Percentiles rank a stretch among this genome's conserved stretches.
Conservation (phyloP, 2,797 vertebrate species). For the Taenioides sp. region DNA sequence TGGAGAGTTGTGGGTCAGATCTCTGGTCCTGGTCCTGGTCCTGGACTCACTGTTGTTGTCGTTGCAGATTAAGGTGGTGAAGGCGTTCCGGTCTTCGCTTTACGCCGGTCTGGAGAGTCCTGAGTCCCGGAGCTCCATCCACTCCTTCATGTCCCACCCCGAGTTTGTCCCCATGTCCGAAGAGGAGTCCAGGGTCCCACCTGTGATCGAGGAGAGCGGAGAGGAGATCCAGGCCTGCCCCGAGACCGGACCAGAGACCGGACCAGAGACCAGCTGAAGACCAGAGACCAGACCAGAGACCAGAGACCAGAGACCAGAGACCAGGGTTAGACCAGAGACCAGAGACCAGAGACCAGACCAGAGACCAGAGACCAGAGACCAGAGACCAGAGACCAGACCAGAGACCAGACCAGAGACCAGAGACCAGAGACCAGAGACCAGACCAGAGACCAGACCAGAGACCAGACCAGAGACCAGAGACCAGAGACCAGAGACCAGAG, state of each 20-base stretch:
- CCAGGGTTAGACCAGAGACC: slow-evolving; percentile 32
- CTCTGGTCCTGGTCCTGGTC: too few relatives aligned
- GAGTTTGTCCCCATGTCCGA: slow-evolving; percentile 87
- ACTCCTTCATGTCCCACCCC: slow-evolving; percentile 95
- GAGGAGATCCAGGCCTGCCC: slow-evolving; percentile 54
- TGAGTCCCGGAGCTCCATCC: slow-evolving; percentile 90
- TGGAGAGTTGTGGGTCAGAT: too few relatives aligned
- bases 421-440: too few relatives aligned
- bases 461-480: slow-evolving; percentile 22
- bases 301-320: slow-evolving; percentile 26
- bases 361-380: too few relatives aligned
- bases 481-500: slow-evolving; percentile 32
- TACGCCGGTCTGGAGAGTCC: slow-evolving; percentile 88
- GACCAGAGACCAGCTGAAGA: slow-evolving; percentile 8
- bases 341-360: slow-evolving; percentile 41
- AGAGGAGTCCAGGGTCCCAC: slow-evolving; percentile 79
- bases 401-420: too few relatives aligned
- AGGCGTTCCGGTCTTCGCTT: slow-evolving; percentile 91
- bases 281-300: background rate
- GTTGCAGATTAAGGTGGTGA: slow-evolving; percentile 95
- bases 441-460: too few relatives aligned
- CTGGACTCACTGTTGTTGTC: background rate
- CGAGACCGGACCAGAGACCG: slow-evolving; percentile 38
- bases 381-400: slow-evolving; percentile 23
- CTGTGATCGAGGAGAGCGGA: slow-evolving; percentile 78